Evolutionary conservation across 2,888 invertebrate genomes (phyloP).

Genomic region (Nycteola revayana): DNA sequence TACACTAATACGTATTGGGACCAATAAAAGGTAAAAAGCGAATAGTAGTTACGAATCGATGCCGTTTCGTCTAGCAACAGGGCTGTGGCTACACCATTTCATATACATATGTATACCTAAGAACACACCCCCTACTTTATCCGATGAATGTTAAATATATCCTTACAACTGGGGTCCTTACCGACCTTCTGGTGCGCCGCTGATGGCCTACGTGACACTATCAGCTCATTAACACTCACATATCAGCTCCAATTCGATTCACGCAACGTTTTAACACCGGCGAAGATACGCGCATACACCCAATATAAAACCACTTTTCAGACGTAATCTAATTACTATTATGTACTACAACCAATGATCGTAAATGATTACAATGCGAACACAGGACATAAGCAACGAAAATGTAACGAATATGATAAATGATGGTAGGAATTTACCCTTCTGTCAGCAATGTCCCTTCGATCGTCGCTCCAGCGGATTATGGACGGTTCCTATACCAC

Average conservation of each 20-base stretch:
- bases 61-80: constrained; percentile 63
- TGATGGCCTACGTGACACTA: constrained; percentile 35
- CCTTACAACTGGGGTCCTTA: constrained; percentile 25
- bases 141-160: constrained; percentile 37
- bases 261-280: constrained; percentile 44
- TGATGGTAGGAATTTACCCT: constrained; percentile 72
- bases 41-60: constrained; percentile 58
- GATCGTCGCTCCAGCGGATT: constrained; percentile 72
- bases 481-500: constrained; percentile 72
- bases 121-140: constrained; percentile 36
- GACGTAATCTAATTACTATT: constrained; percentile 10
- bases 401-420: constrained; percentile 42
- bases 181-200: constrained; percentile 16
- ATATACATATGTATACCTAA: constrained; percentile 37
- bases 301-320: constrained; percentile 23
- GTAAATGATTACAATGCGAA: constrained; percentile 20
- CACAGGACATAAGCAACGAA: constrained; percentile 30
- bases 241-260: constrained; percentile 40
- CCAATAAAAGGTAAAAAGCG: constrained; percentile 30
- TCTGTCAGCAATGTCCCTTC: constrained; percentile 74
- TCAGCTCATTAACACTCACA: constrained; percentile 36
- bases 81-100: constrained; percentile 56
- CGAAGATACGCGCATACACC: constrained; percentile 47
- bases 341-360: constrained; percentile 7
- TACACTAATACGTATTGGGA: constrained; percentile 15